These are phyloP conservation scores for Gorsachius goisagi DNA, from an alignment of 2,113 vertebrate species.

Conservation along the genomic window DNA sequence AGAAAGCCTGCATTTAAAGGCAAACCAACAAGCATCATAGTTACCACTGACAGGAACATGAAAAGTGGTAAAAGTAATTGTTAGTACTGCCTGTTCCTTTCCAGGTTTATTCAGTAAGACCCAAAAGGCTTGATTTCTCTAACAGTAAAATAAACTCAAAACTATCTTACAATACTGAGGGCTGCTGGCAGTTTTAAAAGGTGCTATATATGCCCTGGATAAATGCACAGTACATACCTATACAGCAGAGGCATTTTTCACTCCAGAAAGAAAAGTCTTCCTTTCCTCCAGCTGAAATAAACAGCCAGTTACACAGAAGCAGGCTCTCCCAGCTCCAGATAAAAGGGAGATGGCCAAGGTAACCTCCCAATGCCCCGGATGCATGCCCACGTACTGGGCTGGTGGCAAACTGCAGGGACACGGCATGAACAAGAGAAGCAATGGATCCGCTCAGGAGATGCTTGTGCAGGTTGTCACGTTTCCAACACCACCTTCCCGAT, in stretches of 20 bases:
- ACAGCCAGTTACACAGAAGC: neutral
- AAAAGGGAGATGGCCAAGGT: neutral
- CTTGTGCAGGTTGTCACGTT: neutral
- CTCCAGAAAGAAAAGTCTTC: neutral
- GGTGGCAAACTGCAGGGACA: neutral
- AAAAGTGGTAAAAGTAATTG: neutral
- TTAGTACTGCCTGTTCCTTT: neutral
- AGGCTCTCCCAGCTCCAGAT: neutral
- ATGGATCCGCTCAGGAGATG: rapidly evolving
- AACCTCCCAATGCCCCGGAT: rapidly evolving
- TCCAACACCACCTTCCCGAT: neutral
- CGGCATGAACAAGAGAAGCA: neutral
- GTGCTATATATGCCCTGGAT: neutral
- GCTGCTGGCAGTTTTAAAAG: neutral
- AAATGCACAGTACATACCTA: neutral
- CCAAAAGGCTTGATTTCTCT: neutral
- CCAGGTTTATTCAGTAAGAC: neutral
- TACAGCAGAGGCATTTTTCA: neutral
- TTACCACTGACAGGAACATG: neutral
- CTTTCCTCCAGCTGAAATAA: neutral
- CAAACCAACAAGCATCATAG: neutral
- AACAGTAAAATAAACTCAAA: slow-evolving; percentile 3
- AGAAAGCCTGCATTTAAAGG: neutral
- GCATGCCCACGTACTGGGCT: neutral
- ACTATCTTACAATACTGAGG: neutral